Percentiles rank a stretch among this genome's conserved stretches.
Evolutionary conservation across 2,797 vertebrate species (phyloP).

Genomic region (Labeo calbasu): DNA sequence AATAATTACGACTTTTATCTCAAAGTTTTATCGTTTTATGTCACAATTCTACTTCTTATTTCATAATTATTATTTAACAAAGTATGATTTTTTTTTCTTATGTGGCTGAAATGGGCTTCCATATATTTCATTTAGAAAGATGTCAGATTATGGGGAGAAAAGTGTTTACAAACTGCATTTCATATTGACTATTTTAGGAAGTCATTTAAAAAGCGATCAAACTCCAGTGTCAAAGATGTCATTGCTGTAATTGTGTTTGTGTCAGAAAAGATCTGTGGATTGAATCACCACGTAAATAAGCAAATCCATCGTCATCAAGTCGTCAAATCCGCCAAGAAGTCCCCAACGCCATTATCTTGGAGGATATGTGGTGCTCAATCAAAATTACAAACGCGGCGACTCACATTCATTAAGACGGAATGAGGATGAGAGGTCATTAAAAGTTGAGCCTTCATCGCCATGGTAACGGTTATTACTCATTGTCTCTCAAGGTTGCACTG

Average conservation of each 20-base stretch:
- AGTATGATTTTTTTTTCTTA: background rate
- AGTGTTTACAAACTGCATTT: slow-evolving; percentile 2
- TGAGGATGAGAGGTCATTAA: slow-evolving; percentile 75
- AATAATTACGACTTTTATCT: too few species aligned
- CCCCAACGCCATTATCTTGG: slow-evolving; percentile 77
- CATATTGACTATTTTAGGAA: background rate
- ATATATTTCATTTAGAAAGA: background rate
- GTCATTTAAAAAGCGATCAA: slow-evolving; percentile 38
- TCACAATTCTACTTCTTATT: background rate
- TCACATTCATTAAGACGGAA: slow-evolving; percentile 78
- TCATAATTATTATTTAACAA: background rate
- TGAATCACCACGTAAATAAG: slow-evolving; percentile 74
- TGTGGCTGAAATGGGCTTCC: background rate
- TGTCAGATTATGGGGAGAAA: background rate
- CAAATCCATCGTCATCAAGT: slow-evolving; percentile 80
- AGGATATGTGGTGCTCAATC: slow-evolving; percentile 76
- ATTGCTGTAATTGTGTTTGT: slow-evolving; percentile 74
- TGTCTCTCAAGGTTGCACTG: slow-evolving; percentile 77
- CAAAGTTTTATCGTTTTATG: background rate
- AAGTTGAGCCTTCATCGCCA: slow-evolving; percentile 73
- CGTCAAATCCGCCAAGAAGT: slow-evolving; percentile 75
- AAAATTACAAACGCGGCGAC: slow-evolving; percentile 75
- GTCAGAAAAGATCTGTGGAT: slow-evolving; percentile 69
- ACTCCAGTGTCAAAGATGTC: slow-evolving; percentile 68
- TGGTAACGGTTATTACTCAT: slow-evolving; percentile 75